Conservation (phyloP, 2,797 vertebrate genomes). For the Eutrigla gurnardus region DNA sequence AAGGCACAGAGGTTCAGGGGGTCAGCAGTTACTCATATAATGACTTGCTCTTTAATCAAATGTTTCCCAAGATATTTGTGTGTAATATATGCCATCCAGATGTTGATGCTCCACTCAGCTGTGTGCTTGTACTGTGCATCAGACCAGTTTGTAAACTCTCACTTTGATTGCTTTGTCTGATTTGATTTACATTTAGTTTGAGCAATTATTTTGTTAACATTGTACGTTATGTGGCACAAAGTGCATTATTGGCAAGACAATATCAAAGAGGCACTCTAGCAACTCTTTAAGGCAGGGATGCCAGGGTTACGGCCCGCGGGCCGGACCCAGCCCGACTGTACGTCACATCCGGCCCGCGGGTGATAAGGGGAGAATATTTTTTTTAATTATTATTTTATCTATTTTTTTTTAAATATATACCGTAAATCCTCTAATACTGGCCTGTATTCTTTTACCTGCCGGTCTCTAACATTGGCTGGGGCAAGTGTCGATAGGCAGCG, state of each 20-base stretch:
- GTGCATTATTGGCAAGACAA: neutral
- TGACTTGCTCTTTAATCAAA: neutral
- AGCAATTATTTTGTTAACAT: neutral
- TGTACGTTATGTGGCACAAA: neutral
- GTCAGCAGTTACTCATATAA: neutral
- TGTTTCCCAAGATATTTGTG: neutral
- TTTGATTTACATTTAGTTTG: neutral
- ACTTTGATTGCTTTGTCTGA: neutral
- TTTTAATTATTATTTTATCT: too few species aligned
- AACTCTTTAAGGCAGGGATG: too few species aligned
- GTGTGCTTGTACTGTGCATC: constrained; percentile 1
- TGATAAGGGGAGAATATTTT: too few species aligned
- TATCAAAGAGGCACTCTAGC: neutral
- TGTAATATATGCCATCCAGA: neutral
- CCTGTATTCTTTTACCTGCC: too few species aligned
- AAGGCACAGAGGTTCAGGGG: constrained; percentile 15
- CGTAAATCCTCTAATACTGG: too few species aligned
- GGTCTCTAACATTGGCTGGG: too few species aligned
- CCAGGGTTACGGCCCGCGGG: too few species aligned
- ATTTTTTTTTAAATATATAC: too few species aligned
- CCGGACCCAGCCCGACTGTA: too few species aligned
- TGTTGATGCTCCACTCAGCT: neutral
- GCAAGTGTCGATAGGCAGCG: too few species aligned
- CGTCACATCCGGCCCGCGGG: too few species aligned
- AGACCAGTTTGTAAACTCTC: neutral